Percentiles rank a stretch among this genome's conserved stretches.
Conservation (phyloP, 2,113 vertebrate genomes). For the Amphiprion ocellaris region DNA sequence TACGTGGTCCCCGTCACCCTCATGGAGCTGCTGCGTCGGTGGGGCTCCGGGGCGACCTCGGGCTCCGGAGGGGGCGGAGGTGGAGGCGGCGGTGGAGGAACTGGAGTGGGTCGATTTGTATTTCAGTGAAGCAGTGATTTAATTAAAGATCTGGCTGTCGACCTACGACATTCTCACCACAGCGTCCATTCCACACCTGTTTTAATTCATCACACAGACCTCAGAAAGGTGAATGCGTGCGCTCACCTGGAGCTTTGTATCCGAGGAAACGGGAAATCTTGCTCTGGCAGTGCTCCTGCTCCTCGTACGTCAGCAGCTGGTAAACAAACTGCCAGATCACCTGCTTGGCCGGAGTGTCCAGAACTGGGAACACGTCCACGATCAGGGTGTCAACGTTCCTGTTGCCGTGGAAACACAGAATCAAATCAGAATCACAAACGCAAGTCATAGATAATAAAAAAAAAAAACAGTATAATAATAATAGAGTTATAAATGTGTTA, state of each 20-base stretch:
- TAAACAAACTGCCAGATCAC: conserved; percentile 99
- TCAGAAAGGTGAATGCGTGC: neutral
- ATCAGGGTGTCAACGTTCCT: conserved; percentile 98
- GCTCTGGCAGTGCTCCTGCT: conserved; percentile 96
- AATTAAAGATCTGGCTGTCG: conserved; percentile 1
- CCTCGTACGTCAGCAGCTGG: conserved; percentile 97
- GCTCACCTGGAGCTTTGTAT: conserved; percentile 86
- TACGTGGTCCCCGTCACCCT: conserved; percentile 88
- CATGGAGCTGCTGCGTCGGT: conserved; percentile 90
- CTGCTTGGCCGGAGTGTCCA: conserved; percentile 98
- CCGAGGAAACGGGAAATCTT: conserved; percentile 98
- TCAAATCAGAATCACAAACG: no score
- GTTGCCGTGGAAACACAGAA: conserved; percentile 49
- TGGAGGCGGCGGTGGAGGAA: conserved; percentile 76
- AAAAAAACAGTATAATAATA: no score
- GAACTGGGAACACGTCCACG: conserved; percentile 94
- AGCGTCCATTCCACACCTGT: neutral
- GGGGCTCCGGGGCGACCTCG: conserved; percentile 84
- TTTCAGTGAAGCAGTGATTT: conserved; percentile 13
- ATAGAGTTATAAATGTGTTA: no score
- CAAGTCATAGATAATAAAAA: no score
- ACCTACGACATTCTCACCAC: neutral
- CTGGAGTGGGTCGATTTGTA: conserved; percentile 53
- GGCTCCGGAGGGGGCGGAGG: conserved; percentile 84
- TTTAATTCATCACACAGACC: neutral